These are phyloP conservation scores for Conus betulinus DNA, from an alignment of 1,140 invertebrate species.

Conservation along the genomic window DNA sequence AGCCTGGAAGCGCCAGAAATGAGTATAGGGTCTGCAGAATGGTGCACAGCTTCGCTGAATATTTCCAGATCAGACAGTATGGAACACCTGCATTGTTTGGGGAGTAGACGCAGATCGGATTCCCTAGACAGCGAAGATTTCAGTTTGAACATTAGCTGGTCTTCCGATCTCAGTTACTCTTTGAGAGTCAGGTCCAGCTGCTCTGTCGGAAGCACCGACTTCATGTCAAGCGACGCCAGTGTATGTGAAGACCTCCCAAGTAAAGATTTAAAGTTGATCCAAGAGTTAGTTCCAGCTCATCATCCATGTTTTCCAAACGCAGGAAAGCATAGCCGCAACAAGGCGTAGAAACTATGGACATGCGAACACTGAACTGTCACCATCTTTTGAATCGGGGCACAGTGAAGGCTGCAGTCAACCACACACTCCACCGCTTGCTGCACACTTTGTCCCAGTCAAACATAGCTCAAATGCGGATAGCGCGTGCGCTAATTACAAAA, in stretches of 20 bases:
- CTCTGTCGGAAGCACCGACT: neutral
- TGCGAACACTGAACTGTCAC: too few species aligned
- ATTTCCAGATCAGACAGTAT: constrained; percentile 10
- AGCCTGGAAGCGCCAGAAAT: neutral
- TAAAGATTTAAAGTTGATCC: neutral
- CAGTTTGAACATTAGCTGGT: constrained; percentile 15
- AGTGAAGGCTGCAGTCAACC: too few species aligned
- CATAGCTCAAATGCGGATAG: neutral
- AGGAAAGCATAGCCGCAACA: neutral
- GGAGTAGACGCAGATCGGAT: neutral
- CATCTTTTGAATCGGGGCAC: neutral
- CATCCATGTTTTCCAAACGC: neutral
- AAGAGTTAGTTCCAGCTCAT: neutral
- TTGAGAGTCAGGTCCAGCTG: neutral
- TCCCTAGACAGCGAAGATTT: neutral
- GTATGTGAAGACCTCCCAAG: neutral
- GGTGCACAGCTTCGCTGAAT: neutral
- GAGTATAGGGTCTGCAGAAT: neutral
- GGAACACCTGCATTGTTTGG: constrained; percentile 6
- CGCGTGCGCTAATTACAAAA: neutral
- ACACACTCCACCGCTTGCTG: too few species aligned
- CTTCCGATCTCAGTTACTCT: neutral
- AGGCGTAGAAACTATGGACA: neutral
- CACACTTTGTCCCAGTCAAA: neutral
- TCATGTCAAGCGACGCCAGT: neutral